Percentiles rank a stretch among this genome's conserved stretches.
Conservation (phyloP, 2,888 invertebrate species). For the Macaria notata region DNA sequence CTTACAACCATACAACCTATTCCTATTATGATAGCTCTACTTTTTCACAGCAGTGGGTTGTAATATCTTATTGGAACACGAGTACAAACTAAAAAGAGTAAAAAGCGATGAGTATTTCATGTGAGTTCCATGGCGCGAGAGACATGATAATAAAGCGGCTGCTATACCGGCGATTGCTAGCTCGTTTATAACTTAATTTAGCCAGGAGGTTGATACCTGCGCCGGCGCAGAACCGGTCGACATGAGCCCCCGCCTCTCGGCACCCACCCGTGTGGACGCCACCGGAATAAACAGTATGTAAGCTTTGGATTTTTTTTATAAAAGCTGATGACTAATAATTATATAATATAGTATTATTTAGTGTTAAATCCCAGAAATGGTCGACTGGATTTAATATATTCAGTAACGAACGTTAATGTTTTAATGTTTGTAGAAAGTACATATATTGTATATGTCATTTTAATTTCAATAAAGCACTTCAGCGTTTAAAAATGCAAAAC, state of each 20-base stretch:
- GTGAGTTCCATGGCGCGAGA: constrained; percentile 19
- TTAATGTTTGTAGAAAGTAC: too few species aligned
- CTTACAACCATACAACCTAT: too few species aligned
- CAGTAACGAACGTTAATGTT: too few species aligned
- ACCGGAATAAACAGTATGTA: constrained; percentile 3
- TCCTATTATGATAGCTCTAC: background rate
- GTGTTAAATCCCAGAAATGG: too few species aligned
- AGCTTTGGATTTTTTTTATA: background rate
- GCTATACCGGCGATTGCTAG: constrained; percentile 58
- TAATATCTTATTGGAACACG: constrained; percentile 2
- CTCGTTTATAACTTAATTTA: constrained; percentile 77
- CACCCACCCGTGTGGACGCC: constrained; percentile 47
- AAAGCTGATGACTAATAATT: too few species aligned
- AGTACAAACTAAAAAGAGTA: background rate
- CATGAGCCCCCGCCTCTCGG: constrained; percentile 51
- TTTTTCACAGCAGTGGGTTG: background rate
- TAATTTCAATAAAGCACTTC: too few species aligned
- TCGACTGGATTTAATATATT: too few species aligned
- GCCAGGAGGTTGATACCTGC: constrained; percentile 74
- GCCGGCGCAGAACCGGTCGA: constrained; percentile 75
- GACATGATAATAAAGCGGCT: constrained; percentile 31
- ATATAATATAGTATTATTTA: too few species aligned
- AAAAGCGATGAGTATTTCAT: background rate
- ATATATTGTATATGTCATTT: too few species aligned
- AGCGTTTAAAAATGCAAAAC: too few species aligned